phyloP scores from a whole-genome alignment of 1,140 invertebrate species.

The Neuroterus valhalla region DNA sequence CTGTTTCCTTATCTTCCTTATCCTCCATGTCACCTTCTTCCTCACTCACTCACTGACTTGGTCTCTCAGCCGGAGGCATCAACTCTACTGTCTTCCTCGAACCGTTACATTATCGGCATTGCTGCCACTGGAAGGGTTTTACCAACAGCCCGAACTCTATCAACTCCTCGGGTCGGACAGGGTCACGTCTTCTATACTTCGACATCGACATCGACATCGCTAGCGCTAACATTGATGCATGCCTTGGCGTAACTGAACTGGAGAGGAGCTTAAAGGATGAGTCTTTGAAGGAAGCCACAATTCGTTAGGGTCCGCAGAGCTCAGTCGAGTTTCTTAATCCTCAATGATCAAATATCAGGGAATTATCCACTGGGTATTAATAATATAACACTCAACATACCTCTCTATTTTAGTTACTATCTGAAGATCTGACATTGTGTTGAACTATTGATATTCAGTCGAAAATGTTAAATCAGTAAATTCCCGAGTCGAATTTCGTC shows the following conservation, averaged over 20 bases:
- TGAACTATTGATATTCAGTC: too few relatives aligned
- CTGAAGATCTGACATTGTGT: not conserved
- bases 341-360: conserved; percentile 16
- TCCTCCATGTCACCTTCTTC: not conserved
- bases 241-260: conserved; percentile 7
- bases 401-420: not conserved
- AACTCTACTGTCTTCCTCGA: not conserved
- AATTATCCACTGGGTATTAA: not conserved
- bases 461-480: too few relatives aligned
- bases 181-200: conserved; percentile 23
- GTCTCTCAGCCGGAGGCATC: not conserved
- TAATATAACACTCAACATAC: not conserved
- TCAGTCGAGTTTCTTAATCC: not conserved
- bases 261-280: conserved; percentile 15
- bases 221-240: conserved; percentile 18
- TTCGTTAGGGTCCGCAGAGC: not conserved
- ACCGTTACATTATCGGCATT: conserved; percentile 17
- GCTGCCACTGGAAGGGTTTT: not conserved
- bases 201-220: conserved; percentile 3
- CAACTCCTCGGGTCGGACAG: conserved; percentile 2
- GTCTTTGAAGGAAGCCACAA: conserved; percentile 27
- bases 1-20: conserved; percentile 26
- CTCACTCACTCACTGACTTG: not conserved
- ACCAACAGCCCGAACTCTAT: conserved; percentile 28
- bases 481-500: too few relatives aligned